phyloP scores from a whole-genome alignment of 2,888 invertebrate species.

The Leptogaster cylindrica region DNA sequence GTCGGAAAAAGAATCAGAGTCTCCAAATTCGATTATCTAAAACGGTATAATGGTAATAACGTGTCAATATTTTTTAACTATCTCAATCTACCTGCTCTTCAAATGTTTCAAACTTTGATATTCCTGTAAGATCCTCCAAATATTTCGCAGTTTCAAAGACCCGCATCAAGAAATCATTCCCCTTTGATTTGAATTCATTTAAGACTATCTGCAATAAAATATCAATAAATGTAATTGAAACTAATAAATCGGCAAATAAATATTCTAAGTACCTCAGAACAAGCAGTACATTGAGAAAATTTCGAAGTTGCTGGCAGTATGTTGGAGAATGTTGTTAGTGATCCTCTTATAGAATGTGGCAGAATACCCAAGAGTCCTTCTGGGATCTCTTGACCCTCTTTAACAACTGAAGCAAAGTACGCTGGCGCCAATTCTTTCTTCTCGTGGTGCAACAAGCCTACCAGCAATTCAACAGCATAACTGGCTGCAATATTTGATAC shows the following conservation, averaged over 20 bases:
- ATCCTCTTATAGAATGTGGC: slow-evolving; percentile 94
- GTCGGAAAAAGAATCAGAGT: slow-evolving; percentile 52
- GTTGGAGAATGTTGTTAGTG: slow-evolving; percentile 80
- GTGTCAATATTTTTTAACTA: slow-evolving; percentile 7
- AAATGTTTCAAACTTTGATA: slow-evolving; percentile 69
- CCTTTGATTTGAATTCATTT: slow-evolving; percentile 64
- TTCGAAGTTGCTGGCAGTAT: slow-evolving; percentile 84
- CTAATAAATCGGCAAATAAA: no score
- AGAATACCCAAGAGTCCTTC: slow-evolving; percentile 79
- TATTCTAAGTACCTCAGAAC: slow-evolving; percentile 67
- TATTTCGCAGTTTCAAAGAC: slow-evolving; percentile 82
- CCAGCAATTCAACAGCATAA: slow-evolving; percentile 87
- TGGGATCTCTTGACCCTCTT: slow-evolving; percentile 53
- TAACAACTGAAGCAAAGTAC: slow-evolving; percentile 60
- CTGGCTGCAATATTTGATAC: slow-evolving; percentile 89
- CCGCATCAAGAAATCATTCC: slow-evolving; percentile 75
- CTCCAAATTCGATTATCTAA: slow-evolving; percentile 59
- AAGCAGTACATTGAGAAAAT: slow-evolving; percentile 92
- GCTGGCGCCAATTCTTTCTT: slow-evolving; percentile 72
- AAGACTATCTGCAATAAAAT: slow-evolving; percentile 58
- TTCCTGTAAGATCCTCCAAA: slow-evolving; percentile 85
- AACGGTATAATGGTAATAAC: no score
- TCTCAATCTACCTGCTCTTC: slow-evolving; percentile 64
- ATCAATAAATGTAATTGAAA: not conserved
- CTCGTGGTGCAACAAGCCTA: slow-evolving; percentile 86